Percentiles rank a stretch among this genome's conserved stretches.
Conservation (phyloP, 2,797 vertebrate species). For the Enteromius mattozi region DNA sequence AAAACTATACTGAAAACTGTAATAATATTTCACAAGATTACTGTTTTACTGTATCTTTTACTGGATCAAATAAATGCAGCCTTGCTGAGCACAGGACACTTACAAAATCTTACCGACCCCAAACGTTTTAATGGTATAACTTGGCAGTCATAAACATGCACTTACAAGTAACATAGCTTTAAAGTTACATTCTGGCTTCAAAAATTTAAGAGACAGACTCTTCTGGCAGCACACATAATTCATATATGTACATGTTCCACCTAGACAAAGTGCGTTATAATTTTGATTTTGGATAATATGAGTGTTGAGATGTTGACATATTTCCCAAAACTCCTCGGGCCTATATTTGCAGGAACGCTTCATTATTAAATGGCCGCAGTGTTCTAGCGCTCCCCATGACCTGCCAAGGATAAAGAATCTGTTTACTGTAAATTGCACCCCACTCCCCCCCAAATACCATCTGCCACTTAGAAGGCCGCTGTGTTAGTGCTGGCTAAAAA, state of each 20-base stretch:
- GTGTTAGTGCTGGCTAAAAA: slow-evolving; percentile 80
- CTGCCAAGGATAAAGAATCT: slow-evolving; percentile 93
- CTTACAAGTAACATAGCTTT: neutral
- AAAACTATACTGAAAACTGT: neutral
- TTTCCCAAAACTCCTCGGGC: slow-evolving; percentile 60
- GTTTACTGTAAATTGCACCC: slow-evolving; percentile 91
- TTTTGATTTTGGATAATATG: neutral
- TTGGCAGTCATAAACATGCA: neutral
- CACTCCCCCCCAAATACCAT: slow-evolving; percentile 85
- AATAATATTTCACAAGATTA: neutral
- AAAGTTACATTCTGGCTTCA: neutral
- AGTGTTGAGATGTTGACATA: neutral
- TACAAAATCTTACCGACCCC: neutral
- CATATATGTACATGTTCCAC: neutral
- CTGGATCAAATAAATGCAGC: neutral
- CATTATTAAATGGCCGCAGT: slow-evolving; percentile 76
- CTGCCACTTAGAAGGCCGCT: slow-evolving; percentile 79
- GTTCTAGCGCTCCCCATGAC: slow-evolving; percentile 86
- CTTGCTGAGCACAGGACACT: neutral
- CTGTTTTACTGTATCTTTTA: neutral
- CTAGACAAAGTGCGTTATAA: neutral
- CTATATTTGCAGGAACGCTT: slow-evolving; percentile 72
- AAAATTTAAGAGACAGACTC: neutral
- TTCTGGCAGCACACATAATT: neutral
- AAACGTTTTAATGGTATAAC: neutral